These are phyloP conservation scores for Anorthoa munda DNA, from an alignment of 2,888 invertebrate species.

Conservation along the genomic window DNA sequence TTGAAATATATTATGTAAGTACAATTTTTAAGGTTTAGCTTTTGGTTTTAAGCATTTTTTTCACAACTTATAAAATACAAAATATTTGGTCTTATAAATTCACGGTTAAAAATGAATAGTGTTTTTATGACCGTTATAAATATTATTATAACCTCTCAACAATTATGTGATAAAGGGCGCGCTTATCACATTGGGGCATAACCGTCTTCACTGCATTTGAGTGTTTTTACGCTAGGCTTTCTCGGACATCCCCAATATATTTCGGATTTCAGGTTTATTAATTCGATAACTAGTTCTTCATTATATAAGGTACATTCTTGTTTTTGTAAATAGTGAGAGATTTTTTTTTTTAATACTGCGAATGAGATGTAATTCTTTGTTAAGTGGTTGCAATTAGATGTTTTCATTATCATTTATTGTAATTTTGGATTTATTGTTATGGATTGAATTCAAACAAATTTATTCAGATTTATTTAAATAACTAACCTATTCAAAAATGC, in stretches of 20 bases:
- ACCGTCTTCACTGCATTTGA: slow-evolving; percentile 13
- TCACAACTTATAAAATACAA: background rate
- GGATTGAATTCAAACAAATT: background rate
- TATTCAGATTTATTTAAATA: background rate
- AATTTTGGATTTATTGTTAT: background rate
- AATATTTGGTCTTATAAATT: background rate
- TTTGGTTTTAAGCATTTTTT: background rate
- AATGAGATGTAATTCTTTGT: background rate
- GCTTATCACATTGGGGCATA: slow-evolving; percentile 34
- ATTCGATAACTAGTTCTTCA: background rate
- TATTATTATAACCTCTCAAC: slow-evolving; percentile 29
- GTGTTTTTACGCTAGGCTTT: background rate
- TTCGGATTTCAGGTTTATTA: background rate
- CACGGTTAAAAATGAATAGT: background rate
- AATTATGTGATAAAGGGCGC: slow-evolving; percentile 8
- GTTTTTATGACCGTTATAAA: background rate
- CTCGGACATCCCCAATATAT: slow-evolving; percentile 7
- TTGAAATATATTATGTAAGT: background rate
- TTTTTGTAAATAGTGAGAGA: background rate
- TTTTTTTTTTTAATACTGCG: background rate
- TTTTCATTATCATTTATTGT: background rate
- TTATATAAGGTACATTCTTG: slow-evolving; percentile 21
- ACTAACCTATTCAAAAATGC: background rate
- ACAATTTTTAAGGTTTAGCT: background rate
- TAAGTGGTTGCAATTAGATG: background rate